Base-by-base conservation (phyloP, 2,113 vertebrate genomes). In the Circaetus cinerascens region DNA sequence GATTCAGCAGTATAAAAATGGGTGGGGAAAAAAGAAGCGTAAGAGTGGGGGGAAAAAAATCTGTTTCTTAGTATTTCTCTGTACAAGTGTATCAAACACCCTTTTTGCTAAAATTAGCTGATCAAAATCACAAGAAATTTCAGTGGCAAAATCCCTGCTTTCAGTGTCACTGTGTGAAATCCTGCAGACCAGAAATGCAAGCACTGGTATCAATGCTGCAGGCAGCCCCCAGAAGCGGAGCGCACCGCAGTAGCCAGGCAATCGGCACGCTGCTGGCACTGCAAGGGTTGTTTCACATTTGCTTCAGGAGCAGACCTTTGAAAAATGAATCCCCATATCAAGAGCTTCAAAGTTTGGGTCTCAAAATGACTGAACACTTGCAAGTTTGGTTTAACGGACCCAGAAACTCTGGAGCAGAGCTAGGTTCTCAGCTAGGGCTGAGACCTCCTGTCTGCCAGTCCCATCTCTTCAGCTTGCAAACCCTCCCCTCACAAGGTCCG, bases 21-120 rank as follows among this genome's bases (percentile, higher is more conserved):
- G 13, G 2, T 17, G 12, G 5, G n/a, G 23, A 3, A 22, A 25
- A 69, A 48, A 17, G 29, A 38, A 62, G 7, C 3, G 1, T 40
- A n/a, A 50, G 38, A 30, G 5, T 36, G 9, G 5, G 10, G 6
- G 2, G 2, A 29, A 30, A 36, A 36, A 34, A 40, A 34, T 27
- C 45, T 59, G 2, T 46, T 84, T 79, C 46, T 63, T 45, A 30
- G 25, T 38, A 72, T 78, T 92, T 59, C 16, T 92, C 30, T 16
- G 22, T 41, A 45, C 3, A 45, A 46, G 9, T 57, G 50, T 45
- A 48, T 30, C 43, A 38, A 27, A 63, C 20, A 7, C 5, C 8
- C 11, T 48, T 76, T 90, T 66, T 62, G 20, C 20, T 73, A 68
- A 92, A 72, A 46, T 64, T 53, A 45, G 13, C 3, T 69, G 34